Conservation (phyloP, 2,888 invertebrate genomes). For the Cosmorhoe ocellata region DNA sequence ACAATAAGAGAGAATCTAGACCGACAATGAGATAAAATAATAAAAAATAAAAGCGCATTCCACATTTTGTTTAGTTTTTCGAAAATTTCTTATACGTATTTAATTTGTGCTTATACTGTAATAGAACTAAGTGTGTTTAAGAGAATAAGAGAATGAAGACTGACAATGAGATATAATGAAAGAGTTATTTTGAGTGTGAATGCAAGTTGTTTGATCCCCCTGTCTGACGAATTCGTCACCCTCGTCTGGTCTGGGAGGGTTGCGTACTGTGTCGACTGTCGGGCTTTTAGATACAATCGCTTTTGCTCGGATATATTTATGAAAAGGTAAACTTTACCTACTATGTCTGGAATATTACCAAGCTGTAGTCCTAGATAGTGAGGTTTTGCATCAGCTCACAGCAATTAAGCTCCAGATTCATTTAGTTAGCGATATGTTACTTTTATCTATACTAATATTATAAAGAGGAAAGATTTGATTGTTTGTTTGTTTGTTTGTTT, state of each 20-base stretch:
- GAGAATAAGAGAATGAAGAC: constrained; percentile 11
- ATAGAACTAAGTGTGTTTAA: constrained; percentile 1
- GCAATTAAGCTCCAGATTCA: no score
- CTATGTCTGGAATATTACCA: no score
- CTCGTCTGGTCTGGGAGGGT: constrained; percentile 34
- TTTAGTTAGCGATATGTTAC: no score
- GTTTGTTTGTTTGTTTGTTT: no score
- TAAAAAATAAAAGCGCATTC: no score
- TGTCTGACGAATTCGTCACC: constrained; percentile 39
- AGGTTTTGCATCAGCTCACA: no score
- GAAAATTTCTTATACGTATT: no score
- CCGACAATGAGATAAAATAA: constrained; percentile 39
- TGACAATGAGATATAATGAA: constrained; percentile 41
- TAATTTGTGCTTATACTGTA: no score
- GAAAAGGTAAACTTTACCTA: not conserved
- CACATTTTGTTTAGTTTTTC: no score
- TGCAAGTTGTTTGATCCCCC: constrained; percentile 52
- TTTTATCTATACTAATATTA: no score
- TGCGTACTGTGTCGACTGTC: constrained; percentile 9
- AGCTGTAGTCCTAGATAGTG: no score
- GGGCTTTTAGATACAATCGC: constrained; percentile 7
- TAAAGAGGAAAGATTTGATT: no score
- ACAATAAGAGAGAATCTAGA: constrained; percentile 9
- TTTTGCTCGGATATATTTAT: constrained; percentile 2
- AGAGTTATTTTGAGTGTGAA: constrained; percentile 55